A percentile compares a stretch with the other conserved stretches of the same genome.
Conservation (phyloP, 2,113 vertebrate genomes). For the Pseudolaguvia tuberculata region DNA sequence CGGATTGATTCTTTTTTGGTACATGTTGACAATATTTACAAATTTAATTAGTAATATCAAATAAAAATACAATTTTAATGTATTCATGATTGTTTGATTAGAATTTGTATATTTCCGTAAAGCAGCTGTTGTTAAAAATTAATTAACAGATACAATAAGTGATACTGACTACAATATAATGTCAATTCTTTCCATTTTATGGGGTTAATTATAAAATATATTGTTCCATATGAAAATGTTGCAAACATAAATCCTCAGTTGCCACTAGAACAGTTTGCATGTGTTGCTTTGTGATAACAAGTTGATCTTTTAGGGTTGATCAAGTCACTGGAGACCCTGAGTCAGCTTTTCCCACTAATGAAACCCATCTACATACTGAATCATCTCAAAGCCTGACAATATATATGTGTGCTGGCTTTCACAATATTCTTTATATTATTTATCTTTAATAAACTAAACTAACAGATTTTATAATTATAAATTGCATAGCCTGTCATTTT, state of each 20-base stretch:
- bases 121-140: too few species aligned
- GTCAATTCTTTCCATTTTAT: too few species aligned
- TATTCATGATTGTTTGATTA: too few species aligned
- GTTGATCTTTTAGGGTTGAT: background rate
- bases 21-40: too few species aligned
- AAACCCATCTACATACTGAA: background rate
- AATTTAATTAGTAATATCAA: too few species aligned
- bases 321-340: background rate
- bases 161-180: too few species aligned
- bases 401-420: background rate
- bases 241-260: background rate
- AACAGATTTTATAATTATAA: background rate
- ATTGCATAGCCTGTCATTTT: background rate
- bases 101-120: too few species aligned
- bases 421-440: background rate
- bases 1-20: too few species aligned
- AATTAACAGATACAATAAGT: too few species aligned
- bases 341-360: background rate
- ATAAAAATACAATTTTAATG: too few species aligned
- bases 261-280: background rate
- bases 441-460: background rate
- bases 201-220: too few species aligned
- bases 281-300: background rate
- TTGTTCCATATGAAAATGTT: too few species aligned
- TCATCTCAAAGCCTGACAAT: background rate